Evolutionary conservation across 2,797 vertebrate species (phyloP).

Genomic region (Rhinoraja longicauda): DNA sequence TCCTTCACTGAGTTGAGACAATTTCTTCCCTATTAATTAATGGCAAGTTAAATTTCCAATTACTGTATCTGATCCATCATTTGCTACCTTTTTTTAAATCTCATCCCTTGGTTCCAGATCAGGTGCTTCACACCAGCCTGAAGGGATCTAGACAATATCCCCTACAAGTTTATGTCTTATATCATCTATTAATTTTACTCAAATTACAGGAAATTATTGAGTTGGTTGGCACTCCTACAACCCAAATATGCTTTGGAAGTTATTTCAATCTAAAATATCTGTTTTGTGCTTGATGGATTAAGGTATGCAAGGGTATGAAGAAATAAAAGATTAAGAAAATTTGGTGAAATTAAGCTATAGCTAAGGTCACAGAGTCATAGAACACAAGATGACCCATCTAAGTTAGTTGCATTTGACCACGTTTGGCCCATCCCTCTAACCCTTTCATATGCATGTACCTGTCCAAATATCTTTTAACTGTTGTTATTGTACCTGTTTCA

Average conservation of each 20-base stretch:
- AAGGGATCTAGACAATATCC: not conserved
- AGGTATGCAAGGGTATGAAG: not conserved
- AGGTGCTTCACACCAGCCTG: too few species aligned
- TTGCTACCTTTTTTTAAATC: not conserved
- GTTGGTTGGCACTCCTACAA: not conserved
- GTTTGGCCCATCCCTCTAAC: too few species aligned
- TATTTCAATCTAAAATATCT: not conserved
- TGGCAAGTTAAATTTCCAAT: not conserved
- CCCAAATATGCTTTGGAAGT: not conserved
- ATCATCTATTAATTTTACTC: not conserved
- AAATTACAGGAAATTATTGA: not conserved
- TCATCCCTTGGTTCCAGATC: not conserved
- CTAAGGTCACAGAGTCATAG: too few species aligned
- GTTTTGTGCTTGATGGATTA: not conserved
- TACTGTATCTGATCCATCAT: not conserved
- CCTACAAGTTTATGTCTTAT: not conserved
- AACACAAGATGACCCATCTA: too few species aligned
- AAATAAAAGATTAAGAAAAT: not conserved
- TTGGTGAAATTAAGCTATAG: not conserved
- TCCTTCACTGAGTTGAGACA: not conserved
- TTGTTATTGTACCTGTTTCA: too few species aligned
- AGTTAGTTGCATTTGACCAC: too few species aligned
- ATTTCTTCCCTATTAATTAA: not conserved
- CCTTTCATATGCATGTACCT: too few species aligned
- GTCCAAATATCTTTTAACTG: too few species aligned